Evolutionary conservation across 2,113 vertebrate genomes (phyloP).

Genomic region (Galemys pyrenaicus): DNA sequence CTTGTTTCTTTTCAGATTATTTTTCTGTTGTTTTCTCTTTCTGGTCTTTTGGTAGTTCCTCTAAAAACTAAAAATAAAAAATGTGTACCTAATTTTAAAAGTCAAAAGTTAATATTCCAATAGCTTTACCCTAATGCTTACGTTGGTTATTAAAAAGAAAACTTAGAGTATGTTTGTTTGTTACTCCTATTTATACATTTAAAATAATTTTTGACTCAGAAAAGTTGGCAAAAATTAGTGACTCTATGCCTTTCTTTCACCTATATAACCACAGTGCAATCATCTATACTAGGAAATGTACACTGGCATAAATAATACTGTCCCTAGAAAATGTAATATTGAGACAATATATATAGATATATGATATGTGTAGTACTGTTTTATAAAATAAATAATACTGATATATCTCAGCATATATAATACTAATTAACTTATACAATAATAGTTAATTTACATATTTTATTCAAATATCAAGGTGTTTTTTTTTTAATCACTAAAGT

Average conservation of each 20-base stretch:
- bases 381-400: too few species aligned
- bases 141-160: neutral
- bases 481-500: neutral
- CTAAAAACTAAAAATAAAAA: neutral
- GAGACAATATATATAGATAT: too few species aligned
- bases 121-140: neutral
- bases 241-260: neutral
- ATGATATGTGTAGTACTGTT: too few species aligned
- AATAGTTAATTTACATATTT: neutral
- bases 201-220: neutral
- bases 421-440: too few species aligned
- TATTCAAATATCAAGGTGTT: neutral
- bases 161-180: neutral
- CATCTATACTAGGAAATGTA: neutral
- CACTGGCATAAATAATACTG: neutral
- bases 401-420: too few species aligned
- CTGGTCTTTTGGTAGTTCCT: neutral
- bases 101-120: neutral
- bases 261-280: neutral
- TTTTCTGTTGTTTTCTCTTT: neutral
- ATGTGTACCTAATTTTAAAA: neutral
- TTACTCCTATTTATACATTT: neutral
- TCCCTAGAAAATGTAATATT: too few species aligned
- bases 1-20: neutral
- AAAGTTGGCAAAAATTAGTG: neutral